phyloP scores from a whole-genome alignment of 2,888 invertebrate species.

The Agriopis marginaria region DNA sequence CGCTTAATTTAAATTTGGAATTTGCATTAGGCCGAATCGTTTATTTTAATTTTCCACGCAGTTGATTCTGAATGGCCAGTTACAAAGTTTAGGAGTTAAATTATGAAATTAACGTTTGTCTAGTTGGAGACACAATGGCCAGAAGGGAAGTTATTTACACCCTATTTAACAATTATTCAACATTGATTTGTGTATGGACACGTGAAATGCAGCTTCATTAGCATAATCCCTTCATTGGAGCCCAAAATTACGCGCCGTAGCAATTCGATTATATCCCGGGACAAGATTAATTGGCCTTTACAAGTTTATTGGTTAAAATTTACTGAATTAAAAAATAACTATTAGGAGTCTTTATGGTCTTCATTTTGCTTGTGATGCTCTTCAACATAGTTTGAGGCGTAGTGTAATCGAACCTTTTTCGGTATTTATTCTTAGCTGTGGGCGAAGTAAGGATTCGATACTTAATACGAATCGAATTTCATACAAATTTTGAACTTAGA shows the following conservation, averaged over 20 bases:
- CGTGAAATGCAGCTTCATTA: constrained; percentile 70
- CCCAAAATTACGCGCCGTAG: constrained; percentile 60
- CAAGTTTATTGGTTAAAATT: constrained; percentile 18
- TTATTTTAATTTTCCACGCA: constrained; percentile 84
- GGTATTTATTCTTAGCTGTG: no score
- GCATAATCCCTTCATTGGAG: constrained; percentile 73
- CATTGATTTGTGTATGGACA: constrained; percentile 72
- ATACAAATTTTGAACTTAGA: no score
- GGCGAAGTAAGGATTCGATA: no score
- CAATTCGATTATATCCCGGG: constrained; percentile 54
- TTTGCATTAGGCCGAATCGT: constrained; percentile 76
- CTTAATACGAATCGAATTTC: no score
- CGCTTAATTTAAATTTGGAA: constrained; percentile 55
- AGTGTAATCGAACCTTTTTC: no score
- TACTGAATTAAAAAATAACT: no score
- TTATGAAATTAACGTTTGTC: constrained; percentile 76
- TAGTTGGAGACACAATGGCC: constrained; percentile 67
- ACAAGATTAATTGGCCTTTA: constrained; percentile 46
- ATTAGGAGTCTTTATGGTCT: no score
- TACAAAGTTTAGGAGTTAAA: constrained; percentile 64
- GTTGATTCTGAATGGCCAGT: constrained; percentile 76
- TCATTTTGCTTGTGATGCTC: neutral
- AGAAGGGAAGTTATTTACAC: constrained; percentile 71
- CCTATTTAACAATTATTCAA: constrained; percentile 80
- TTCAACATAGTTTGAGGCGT: neutral